Evolutionary conservation across 2,113 vertebrate species (phyloP).

Genomic region (Irena cyanogastra): DNA sequence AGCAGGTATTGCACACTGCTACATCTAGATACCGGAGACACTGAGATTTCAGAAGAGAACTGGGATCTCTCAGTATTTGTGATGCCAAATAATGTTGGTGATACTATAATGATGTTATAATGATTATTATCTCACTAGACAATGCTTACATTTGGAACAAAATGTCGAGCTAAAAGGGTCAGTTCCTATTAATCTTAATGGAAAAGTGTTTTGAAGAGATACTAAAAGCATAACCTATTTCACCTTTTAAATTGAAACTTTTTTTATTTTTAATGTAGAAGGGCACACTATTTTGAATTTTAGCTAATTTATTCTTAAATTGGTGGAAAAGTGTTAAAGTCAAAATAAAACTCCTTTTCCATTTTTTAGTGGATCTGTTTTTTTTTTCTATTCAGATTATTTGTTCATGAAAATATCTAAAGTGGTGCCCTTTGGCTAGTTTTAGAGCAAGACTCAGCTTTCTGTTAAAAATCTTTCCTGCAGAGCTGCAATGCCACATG

Average conservation of each 20-base stretch:
- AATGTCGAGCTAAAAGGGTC: background rate
- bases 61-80: background rate
- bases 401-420: background rate
- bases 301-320: background rate
- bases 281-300: background rate
- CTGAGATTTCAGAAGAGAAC: background rate
- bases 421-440: fast-evolving
- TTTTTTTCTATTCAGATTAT: background rate
- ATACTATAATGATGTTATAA: background rate
- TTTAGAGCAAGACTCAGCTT: background rate
- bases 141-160: background rate
- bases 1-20: background rate
- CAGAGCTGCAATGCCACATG: fast-evolving
- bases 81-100: background rate
- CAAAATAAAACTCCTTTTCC: background rate
- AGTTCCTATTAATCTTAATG: background rate
- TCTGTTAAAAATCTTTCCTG: background rate
- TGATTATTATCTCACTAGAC: background rate
- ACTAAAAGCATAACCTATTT: background rate
- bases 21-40: background rate
- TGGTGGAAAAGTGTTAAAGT: background rate
- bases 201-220: background rate
- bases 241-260: background rate
- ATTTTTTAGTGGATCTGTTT: background rate
- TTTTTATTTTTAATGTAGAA: background rate